These are phyloP conservation scores for Tychaedon coryphoeus DNA, from an alignment of 2,113 vertebrate genomes.

Conservation along the genomic window DNA sequence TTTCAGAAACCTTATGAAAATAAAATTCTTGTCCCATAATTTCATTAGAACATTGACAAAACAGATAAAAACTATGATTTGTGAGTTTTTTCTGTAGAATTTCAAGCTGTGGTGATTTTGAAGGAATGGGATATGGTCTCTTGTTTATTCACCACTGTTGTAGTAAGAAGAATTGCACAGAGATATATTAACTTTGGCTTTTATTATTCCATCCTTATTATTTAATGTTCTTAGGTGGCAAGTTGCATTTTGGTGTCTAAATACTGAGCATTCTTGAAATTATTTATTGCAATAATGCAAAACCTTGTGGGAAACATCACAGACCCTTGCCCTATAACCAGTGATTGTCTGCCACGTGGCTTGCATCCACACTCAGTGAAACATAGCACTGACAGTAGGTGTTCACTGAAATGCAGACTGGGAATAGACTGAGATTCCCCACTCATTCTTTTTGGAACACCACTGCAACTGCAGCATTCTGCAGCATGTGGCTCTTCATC, in stretches of 20 bases:
- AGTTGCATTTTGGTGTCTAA: conserved; percentile 6
- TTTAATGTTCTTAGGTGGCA: conserved; percentile 41
- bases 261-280: conserved; percentile 26
- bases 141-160: conserved; percentile 32
- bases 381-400: background rate
- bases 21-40: background rate
- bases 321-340: background rate
- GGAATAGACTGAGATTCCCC: background rate
- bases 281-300: conserved; percentile 73
- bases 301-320: conserved; percentile 56
- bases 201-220: conserved; percentile 79
- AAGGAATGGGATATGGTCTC: conserved; percentile 75
- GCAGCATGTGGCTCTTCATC: background rate
- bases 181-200: conserved; percentile 43
- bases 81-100: background rate
- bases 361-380: background rate
- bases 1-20: conserved; percentile 21
- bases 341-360: background rate
- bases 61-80: background rate
- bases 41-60: background rate
- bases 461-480: background rate
- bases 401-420: background rate
- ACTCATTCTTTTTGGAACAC: background rate
- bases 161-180: conserved; percentile 32
- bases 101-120: background rate